Percentiles rank a stretch among this genome's conserved stretches.
Conservation (phyloP, 2,113 vertebrate genomes). For the Amia ocellicauda region DNA sequence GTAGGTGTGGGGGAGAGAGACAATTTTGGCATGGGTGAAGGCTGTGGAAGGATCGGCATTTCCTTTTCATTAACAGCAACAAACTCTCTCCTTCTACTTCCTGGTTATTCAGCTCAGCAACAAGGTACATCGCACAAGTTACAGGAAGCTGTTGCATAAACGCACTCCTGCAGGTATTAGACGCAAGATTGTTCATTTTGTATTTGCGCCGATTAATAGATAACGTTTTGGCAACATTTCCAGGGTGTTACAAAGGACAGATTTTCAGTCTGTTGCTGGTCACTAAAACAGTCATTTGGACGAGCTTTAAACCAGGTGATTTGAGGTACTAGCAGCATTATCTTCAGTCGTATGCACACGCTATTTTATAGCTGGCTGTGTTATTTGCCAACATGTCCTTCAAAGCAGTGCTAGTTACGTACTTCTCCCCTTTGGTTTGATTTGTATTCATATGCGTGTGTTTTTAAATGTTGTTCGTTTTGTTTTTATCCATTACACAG, state of each 20-base stretch:
- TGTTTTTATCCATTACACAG: too few species aligned
- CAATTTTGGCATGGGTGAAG: neutral
- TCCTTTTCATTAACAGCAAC: constrained; percentile 7
- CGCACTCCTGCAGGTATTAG: constrained; percentile 42
- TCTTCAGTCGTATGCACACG: constrained; percentile 1
- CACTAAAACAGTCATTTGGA: constrained; percentile 2
- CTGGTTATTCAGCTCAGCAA: constrained; percentile 34
- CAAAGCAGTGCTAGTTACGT: neutral
- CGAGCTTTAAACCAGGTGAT: constrained; percentile 12
- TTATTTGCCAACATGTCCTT: neutral
- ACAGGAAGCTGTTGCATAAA: constrained; percentile 43
- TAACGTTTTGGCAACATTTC: neutral
- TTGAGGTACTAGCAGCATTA: neutral
- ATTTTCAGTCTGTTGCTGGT: neutral
- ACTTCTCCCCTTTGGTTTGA: neutral
- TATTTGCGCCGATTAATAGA: neutral
- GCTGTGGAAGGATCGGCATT: neutral
- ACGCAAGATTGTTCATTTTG: neutral
- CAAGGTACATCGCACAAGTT: constrained; percentile 38
- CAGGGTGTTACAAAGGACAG: neutral
- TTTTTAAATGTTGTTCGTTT: too few species aligned
- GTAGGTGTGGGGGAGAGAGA: neutral
- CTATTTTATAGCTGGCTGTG: neutral
- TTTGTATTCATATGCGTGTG: neutral
- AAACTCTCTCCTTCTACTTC: constrained; percentile 35